A percentile compares a stretch with the other conserved stretches of the same genome.
Conservation (phyloP, 2,888 invertebrate genomes). For the Aproaerema taeniolella region DNA sequence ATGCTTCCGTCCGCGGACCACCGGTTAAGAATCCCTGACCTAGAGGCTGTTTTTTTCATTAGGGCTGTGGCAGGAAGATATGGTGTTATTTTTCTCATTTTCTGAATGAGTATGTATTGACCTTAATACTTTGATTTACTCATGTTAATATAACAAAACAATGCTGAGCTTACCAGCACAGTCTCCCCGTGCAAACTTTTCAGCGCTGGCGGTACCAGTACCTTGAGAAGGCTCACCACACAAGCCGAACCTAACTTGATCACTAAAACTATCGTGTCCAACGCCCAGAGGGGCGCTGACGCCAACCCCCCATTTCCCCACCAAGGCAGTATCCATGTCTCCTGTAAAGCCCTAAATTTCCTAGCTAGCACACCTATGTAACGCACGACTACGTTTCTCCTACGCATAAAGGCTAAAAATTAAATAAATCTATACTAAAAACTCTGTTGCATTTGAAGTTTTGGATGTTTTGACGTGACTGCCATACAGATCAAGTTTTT, state of each 20-base stretch:
- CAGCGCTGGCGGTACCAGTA: constrained; percentile 54
- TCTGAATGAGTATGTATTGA: too few relatives aligned
- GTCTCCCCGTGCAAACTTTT: constrained; percentile 66
- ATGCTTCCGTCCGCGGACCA: too few relatives aligned
- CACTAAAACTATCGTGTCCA: constrained; percentile 54
- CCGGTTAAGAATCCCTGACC: too few relatives aligned
- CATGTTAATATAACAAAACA: constrained; percentile 1
- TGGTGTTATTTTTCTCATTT: too few relatives aligned
- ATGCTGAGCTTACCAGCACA: constrained; percentile 55
- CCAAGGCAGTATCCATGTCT: constrained; percentile 65
- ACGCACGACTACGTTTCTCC: constrained; percentile 52
- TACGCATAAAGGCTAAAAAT: constrained; percentile 42
- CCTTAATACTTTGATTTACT: neutral
- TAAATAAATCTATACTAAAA: constrained; percentile 21
- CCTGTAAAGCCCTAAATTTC: constrained; percentile 57
- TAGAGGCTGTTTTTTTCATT: too few relatives aligned
- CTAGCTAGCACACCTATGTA: constrained; percentile 48
- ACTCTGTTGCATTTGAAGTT: constrained; percentile 8
- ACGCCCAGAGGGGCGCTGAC: constrained; percentile 51
- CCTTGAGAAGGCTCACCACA: constrained; percentile 38
- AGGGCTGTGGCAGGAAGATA: too few relatives aligned
- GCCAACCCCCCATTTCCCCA: constrained; percentile 58
- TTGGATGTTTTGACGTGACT: neutral
- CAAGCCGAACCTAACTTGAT: constrained; percentile 58
- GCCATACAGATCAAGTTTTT: neutral